Percentiles rank a stretch among this genome's conserved stretches.
These are phyloP conservation scores for Pseudochaenichthys georgianus DNA, from an alignment of 2,797 vertebrate species.

Conservation along the genomic window DNA sequence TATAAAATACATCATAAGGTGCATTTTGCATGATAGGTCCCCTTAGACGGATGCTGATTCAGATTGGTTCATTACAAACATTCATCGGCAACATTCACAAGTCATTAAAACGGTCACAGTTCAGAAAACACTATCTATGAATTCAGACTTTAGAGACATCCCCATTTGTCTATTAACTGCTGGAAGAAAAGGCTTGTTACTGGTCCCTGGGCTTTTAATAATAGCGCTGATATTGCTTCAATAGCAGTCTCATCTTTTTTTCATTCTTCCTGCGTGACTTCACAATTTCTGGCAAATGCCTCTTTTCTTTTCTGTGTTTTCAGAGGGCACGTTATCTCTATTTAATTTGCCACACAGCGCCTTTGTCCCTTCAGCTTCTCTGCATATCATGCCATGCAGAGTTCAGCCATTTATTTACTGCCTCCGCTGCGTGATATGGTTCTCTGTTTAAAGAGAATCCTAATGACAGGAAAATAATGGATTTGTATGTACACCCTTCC, in stretches of 20 bases:
- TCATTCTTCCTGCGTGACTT: slow-evolving; percentile 38
- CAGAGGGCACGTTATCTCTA: slow-evolving; percentile 41
- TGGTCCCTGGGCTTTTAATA: slow-evolving; percentile 35
- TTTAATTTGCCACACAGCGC: slow-evolving; percentile 56
- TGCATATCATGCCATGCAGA: slow-evolving; percentile 36
- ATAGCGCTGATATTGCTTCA: slow-evolving; percentile 26
- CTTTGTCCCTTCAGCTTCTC: slow-evolving; percentile 37
- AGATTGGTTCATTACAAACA: too few species aligned
- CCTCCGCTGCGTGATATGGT: slow-evolving; percentile 3
- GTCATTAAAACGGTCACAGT: slow-evolving; percentile 40
- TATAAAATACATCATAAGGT: too few species aligned
- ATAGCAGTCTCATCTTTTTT: slow-evolving; percentile 45
- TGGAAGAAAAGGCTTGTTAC: slow-evolving; percentile 30
- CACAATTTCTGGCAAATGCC: slow-evolving; percentile 32
- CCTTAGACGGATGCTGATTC: too few species aligned
- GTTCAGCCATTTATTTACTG: slow-evolving; percentile 36
- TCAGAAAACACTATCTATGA: slow-evolving; percentile 27
- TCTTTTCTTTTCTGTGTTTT: slow-evolving; percentile 31
- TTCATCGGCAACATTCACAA: not conserved
- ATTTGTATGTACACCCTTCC: slow-evolving; percentile 24
- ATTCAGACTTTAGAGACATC: slow-evolving; percentile 16
- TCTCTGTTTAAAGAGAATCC: slow-evolving; percentile 40
- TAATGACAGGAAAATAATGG: slow-evolving; percentile 32
- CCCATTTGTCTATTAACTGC: slow-evolving; percentile 25
- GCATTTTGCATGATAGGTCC: too few species aligned